Percentiles rank a stretch among this genome's conserved stretches.
Conservation (phyloP, 2,888 invertebrate species). For the Nemapogon koenigi region DNA sequence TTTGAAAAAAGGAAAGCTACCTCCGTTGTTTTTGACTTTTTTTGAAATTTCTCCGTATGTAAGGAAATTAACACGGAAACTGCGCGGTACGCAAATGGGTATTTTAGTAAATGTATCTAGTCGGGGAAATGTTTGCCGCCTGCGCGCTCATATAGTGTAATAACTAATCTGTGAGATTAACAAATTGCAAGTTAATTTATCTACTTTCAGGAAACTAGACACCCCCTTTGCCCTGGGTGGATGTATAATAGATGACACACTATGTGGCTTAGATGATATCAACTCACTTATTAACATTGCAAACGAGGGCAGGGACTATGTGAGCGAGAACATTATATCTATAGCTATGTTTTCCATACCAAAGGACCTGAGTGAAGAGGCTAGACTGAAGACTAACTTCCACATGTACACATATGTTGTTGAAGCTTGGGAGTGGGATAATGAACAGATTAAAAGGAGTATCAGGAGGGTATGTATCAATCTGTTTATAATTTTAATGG, state of each 20-base stretch:
- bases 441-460: conserved; percentile 33
- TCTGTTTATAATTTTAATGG: no score
- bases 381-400: conserved; percentile 29
- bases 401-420: conserved; percentile 46
- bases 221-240: conserved; percentile 52
- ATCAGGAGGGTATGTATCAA: conserved; percentile 39
- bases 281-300: conserved; percentile 28
- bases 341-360: conserved; percentile 42
- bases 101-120: no score
- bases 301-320: conserved; percentile 26
- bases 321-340: conserved; percentile 41
- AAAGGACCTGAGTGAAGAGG: conserved; percentile 24
- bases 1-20: no score
- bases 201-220: conserved; percentile 42
- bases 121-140: no score
- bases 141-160: no score
- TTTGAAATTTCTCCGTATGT: no score
- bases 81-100: no score
- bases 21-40: no score
- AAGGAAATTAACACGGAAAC: no score
- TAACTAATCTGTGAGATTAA: no score
- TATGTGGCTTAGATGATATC: conserved; percentile 29
- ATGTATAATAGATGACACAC: conserved; percentile 47
- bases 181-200: no score
- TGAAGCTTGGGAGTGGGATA: conserved; percentile 39